phyloP scores from a whole-genome alignment of 2,888 invertebrate genomes.

The Drosophila niveifrons region DNA sequence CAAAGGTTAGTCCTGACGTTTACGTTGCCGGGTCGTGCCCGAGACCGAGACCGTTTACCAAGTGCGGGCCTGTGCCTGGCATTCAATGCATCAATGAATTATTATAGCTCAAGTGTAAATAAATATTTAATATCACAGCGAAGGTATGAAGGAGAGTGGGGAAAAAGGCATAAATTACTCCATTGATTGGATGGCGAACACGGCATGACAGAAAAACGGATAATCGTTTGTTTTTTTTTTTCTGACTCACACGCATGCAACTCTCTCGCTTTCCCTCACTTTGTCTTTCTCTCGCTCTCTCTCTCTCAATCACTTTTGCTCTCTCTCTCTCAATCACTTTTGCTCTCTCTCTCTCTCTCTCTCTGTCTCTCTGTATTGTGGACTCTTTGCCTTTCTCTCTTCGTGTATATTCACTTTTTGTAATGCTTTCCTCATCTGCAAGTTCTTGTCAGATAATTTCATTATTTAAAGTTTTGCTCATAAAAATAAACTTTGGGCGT shows the following conservation, averaged over 20 bases:
- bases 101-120: slow-evolving; percentile 77
- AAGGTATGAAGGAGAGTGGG: slow-evolving; percentile 33
- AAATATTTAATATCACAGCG: slow-evolving; percentile 70
- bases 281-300: slow-evolving; percentile 8
- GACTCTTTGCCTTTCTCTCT: slow-evolving; percentile 11
- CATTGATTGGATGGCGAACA: slow-evolving; percentile 60
- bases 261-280: slow-evolving; percentile 14
- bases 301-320: slow-evolving; percentile 5
- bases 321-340: no score
- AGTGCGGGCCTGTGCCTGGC: slow-evolving; percentile 71
- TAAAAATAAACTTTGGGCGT: slow-evolving; percentile 77
- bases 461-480: slow-evolving; percentile 77
- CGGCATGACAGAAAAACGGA: slow-evolving; percentile 43
- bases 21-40: slow-evolving; percentile 74
- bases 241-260: slow-evolving; percentile 26
- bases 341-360: slow-evolving; percentile 11
- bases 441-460: slow-evolving; percentile 78
- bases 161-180: slow-evolving; percentile 66
- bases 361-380: background rate
- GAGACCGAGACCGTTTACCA: slow-evolving; percentile 51
- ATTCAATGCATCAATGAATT: slow-evolving; percentile 75
- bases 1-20: slow-evolving; percentile 80
- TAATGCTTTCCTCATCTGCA: slow-evolving; percentile 58
- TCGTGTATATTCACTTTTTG: slow-evolving; percentile 26
- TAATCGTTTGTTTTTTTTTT: slow-evolving; percentile 50